Conservation (phyloP, 2,797 vertebrate species). For the Cheirogaleus major region DNA sequence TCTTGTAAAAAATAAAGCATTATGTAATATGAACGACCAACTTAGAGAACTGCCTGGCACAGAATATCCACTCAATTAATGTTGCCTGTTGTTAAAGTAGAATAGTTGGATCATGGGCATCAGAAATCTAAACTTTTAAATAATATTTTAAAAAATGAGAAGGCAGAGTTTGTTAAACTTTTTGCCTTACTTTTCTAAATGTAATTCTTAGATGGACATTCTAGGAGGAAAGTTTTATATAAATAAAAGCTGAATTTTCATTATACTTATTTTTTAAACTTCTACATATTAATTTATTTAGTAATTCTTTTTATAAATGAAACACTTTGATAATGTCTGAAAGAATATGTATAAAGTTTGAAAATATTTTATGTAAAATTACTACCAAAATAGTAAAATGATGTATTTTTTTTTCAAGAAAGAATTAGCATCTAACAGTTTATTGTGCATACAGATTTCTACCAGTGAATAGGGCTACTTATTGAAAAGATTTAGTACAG, state of each 20-base stretch:
- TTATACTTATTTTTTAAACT: slow-evolving; percentile 22
- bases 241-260: background rate
- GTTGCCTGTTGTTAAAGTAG: background rate
- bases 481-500: background rate
- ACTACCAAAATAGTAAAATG: background rate
- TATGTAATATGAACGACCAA: background rate
- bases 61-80: background rate
- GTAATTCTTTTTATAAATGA: background rate
- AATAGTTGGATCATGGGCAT: background rate
- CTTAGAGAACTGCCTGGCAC: background rate
- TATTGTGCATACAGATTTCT: background rate
- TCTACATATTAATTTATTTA: background rate
- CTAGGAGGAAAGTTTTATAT: background rate
- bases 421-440: background rate
- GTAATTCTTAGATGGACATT: background rate
- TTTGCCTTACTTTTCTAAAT: background rate
- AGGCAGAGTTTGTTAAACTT: background rate
- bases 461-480: background rate
- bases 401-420: background rate
- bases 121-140: background rate
- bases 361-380: slow-evolving; percentile 25
- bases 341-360: background rate
- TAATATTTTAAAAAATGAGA: slow-evolving; percentile 3
- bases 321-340: background rate
- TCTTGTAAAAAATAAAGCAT: background rate